Percentiles rank a stretch among this genome's conserved stretches.
Evolutionary conservation across 1,140 invertebrate species (phyloP).

Genomic region (Phortica variegata): DNA sequence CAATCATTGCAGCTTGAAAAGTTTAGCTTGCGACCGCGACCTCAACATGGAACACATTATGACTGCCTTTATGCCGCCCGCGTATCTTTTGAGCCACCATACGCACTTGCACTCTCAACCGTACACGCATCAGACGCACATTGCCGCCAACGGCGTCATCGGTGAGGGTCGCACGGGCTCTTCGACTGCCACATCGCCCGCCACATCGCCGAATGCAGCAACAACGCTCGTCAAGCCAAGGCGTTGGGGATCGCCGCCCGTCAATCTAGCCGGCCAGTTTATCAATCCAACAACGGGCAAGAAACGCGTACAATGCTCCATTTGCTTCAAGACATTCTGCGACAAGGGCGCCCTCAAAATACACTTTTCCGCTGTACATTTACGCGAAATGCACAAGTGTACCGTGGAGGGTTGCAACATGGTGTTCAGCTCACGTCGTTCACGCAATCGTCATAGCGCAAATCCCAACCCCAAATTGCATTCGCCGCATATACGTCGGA

Average conservation of each 20-base stretch:
- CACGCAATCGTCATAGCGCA: conserved; percentile 80
- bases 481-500: conserved; percentile 86
- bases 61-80: conserved; percentile 46
- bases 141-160: conserved; percentile 4
- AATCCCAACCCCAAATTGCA: conserved; percentile 99
- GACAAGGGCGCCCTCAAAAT: conserved; percentile 99
- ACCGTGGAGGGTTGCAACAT: conserved; percentile 78
- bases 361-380: conserved; percentile 95
- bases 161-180: conserved; percentile 5
- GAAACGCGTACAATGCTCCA: conserved; percentile 97
- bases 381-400: conserved; percentile 76
- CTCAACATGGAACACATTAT: conserved; percentile 48
- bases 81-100: conserved; percentile 41
- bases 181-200: conserved; percentile 28
- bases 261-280: conserved; percentile 83
- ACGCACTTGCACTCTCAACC: conserved; percentile 6
- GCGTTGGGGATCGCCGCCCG: conserved; percentile 64
- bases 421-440: conserved; percentile 75
- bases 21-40: not conserved
- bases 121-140: conserved; percentile 17
- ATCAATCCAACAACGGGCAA: conserved; percentile 91
- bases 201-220: conserved; percentile 32
- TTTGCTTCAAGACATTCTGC: conserved; percentile 98
- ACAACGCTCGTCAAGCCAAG: conserved; percentile 30
- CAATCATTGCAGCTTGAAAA: not conserved